phyloP scores from a whole-genome alignment of 2,113 vertebrate species.

The Microcebus ravelobensis region DNA sequence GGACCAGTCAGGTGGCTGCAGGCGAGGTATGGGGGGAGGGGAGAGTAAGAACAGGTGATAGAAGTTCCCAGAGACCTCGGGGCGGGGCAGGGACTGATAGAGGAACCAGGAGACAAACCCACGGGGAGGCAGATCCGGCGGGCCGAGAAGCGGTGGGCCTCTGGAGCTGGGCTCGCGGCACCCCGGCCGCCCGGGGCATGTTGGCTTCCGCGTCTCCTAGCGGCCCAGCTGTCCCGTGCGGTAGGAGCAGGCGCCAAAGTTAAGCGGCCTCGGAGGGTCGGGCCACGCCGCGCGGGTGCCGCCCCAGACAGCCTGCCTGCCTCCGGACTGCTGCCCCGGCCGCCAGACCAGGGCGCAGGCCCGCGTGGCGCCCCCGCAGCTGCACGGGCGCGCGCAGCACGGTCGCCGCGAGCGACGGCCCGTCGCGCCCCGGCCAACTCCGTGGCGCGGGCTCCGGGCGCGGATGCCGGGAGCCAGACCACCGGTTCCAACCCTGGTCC shows the following conservation, averaged over 20 bases:
- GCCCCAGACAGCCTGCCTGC: background rate
- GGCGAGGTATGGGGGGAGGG: background rate
- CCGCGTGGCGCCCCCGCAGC: background rate
- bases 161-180: background rate
- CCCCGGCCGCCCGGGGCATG: background rate
- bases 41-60: background rate
- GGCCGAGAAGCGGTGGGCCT: background rate
- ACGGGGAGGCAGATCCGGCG: background rate
- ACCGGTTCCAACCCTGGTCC: background rate
- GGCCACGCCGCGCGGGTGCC: fast-evolving
- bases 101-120: background rate
- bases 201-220: background rate
- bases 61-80: background rate
- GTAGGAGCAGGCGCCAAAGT: background rate
- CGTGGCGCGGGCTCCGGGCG: background rate
- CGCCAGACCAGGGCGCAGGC: background rate
- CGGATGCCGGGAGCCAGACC: fast-evolving
- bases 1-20: background rate
- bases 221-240: too few relatives aligned
- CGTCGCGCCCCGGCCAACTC: background rate
- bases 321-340: background rate
- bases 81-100: too few relatives aligned
- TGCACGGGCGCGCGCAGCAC: background rate
- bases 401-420: fast-evolving
- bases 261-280: background rate